Conservation (phyloP, 2,888 invertebrate species). For the Ametastegia equiseti region DNA sequence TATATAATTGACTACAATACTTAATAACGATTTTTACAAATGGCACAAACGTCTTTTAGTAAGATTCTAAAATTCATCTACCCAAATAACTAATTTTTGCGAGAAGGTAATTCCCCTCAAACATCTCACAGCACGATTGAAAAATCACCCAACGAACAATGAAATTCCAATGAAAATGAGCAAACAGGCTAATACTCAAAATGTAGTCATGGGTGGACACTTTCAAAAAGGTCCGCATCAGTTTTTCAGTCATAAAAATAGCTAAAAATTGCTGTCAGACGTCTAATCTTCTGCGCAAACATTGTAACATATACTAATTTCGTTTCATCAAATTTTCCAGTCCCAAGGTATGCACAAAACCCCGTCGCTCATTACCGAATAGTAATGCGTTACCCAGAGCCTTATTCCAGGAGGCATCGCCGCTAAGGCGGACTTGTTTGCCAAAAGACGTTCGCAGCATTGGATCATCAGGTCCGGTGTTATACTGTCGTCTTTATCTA, state of each 20-base stretch:
- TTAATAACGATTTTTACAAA: not conserved
- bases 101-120: not conserved
- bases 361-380: slow-evolving; percentile 93
- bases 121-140: not conserved
- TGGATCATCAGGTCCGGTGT: slow-evolving; percentile 93
- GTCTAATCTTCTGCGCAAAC: not conserved
- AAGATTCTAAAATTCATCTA: slow-evolving; percentile 1
- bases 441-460: slow-evolving; percentile 86
- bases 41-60: slow-evolving; percentile 5
- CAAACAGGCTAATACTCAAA: not conserved
- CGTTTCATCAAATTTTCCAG: slow-evolving; percentile 79
- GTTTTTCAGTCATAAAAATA: too few species aligned
- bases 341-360: slow-evolving; percentile 96
- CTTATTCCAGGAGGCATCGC: slow-evolving; percentile 82
- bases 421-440: slow-evolving; percentile 75
- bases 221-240: not conserved
- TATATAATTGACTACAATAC: slow-evolving; percentile 13
- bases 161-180: not conserved
- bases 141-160: not conserved
- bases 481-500: slow-evolving; percentile 94
- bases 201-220: not conserved
- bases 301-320: not conserved
- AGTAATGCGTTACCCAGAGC: slow-evolving; percentile 92
- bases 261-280: too few species aligned
- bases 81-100: not conserved